These are phyloP conservation scores for Hydropsyche tenuis DNA, from an alignment of 1,140 invertebrate genomes.

Conservation along the genomic window DNA sequence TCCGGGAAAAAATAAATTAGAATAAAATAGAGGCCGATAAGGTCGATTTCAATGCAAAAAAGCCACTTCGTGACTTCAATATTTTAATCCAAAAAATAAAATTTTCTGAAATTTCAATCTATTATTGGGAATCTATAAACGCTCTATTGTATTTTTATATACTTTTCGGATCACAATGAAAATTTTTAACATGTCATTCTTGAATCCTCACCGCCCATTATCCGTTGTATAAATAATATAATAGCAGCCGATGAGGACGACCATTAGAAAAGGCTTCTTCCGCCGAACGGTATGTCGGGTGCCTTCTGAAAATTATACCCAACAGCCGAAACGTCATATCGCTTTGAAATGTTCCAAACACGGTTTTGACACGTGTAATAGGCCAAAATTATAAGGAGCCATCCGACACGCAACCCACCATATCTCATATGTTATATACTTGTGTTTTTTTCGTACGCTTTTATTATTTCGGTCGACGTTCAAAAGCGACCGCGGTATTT, in stretches of 20 bases:
- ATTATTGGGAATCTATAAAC: no score
- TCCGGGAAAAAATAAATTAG: background rate
- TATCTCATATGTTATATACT: background rate
- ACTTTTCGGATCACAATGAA: background rate
- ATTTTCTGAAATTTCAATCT: no score
- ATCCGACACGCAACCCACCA: slow-evolving; percentile 11
- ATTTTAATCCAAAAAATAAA: no score
- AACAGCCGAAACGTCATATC: slow-evolving; percentile 36
- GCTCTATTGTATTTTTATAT: no score
- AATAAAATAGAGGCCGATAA: background rate
- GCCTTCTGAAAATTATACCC: slow-evolving; percentile 40
- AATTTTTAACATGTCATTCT: slow-evolving; percentile 31
- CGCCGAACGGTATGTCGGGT: slow-evolving; percentile 7
- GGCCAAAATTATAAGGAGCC: slow-evolving; percentile 40
- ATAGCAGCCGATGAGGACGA: no score
- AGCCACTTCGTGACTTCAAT: no score
- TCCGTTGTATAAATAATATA: slow-evolving; percentile 34
- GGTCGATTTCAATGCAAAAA: no score
- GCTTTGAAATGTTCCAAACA: slow-evolving; percentile 41
- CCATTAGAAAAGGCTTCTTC: background rate
- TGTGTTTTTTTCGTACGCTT: background rate
- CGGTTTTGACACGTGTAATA: slow-evolving; percentile 37
- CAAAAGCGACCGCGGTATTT: background rate
- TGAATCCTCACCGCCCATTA: slow-evolving; percentile 30
- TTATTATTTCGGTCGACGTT: background rate